Evolutionary conservation across 1,140 invertebrate genomes (phyloP), one percentile per base, ranked within the genome.

Genomic region (Tyrophagus putrescentiae): DNA sequence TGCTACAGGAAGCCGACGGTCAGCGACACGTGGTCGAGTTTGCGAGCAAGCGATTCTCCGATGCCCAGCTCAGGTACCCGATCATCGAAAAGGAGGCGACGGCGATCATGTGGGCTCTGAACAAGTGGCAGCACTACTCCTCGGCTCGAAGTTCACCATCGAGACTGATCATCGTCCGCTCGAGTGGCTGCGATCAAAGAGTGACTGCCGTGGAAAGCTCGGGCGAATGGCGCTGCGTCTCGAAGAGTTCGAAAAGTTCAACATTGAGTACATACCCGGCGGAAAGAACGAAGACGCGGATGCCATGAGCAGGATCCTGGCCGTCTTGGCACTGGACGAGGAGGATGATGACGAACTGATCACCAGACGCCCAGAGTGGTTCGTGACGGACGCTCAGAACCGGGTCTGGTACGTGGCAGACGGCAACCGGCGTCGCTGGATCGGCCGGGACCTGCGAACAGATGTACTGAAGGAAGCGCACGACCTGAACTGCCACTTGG

Each of bases 1-100:
- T 60, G 4, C 4, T 25, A 7, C 59, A 60, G 27, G 21, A n/a
- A 31, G 52, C 33, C 28, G 25, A 62, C 0, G 45, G 45, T 21
- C 45, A 50, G 9, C 45, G 21, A 50, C 9, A 21, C 9, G 45
- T 50, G 11, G 36, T 39, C 13, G 36, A 13, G n/a, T 39, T 13
- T 39, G 13, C n/a, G n/a, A n/a, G n/a, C n/a, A n/a, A 39, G 21
- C 36, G 21, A 21, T 39, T 39, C 36, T 13, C 13, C 13, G 36
- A 21, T 13, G 13, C 36, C 36, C 36, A 39, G 21, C 36, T 39
- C 21, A 39, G 36, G 21, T 39, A 39, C 36, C 21, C 36, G 21
- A 39, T 21, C 13, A 39, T 39, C 36, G 36, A 39, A 39, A 13
- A 39, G 36, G 36, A 39, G 21, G 36, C 36, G 13, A 39, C 36